Percentiles rank a stretch among this genome's conserved stretches.
phyloP scores from a whole-genome alignment of 2,888 invertebrate species.

The Hofmannophila pseudospretella region DNA sequence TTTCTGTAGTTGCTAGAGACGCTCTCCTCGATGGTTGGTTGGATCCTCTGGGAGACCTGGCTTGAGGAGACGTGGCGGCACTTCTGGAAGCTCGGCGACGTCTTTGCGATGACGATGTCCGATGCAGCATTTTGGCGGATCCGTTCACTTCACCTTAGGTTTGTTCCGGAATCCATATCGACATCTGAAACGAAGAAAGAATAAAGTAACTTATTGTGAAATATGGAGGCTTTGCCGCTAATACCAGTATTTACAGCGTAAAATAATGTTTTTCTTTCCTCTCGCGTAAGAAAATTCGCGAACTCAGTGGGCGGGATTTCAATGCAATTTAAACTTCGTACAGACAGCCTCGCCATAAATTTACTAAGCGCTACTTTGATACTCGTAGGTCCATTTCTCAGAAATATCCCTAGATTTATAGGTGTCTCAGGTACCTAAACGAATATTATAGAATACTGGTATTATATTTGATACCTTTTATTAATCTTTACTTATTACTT shows the following conservation, averaged over 20 bases:
- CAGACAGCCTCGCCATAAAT: conserved; percentile 29
- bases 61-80: conserved; percentile 81
- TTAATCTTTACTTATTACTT: too few species aligned
- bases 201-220: not conserved
- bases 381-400: conserved; percentile 13
- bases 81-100: conserved; percentile 82
- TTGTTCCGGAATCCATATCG: conserved; percentile 8
- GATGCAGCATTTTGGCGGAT: conserved; percentile 77
- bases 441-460: conserved; percentile 10
- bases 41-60: conserved; percentile 69
- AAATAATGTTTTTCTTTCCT: conserved; percentile 17
- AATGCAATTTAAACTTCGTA: conserved; percentile 40
- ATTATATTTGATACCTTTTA: not conserved
- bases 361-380: conserved; percentile 19
- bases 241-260: conserved; percentile 8
- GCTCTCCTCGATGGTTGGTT: conserved; percentile 72
- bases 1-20: conserved; percentile 80
- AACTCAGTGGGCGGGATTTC: conserved; percentile 31
- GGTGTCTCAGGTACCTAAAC: conserved; percentile 10
- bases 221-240: conserved; percentile 2
- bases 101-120: conserved; percentile 81
- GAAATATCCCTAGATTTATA: conserved; percentile 15
- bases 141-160: conserved; percentile 4
- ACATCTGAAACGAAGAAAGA: conserved; percentile 10
- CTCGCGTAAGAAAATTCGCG: conserved; percentile 22